Percentiles rank a stretch among this genome's conserved stretches.
phyloP scores from a whole-genome alignment of 23 tunicate genomes.

The Styela plicata region DNA sequence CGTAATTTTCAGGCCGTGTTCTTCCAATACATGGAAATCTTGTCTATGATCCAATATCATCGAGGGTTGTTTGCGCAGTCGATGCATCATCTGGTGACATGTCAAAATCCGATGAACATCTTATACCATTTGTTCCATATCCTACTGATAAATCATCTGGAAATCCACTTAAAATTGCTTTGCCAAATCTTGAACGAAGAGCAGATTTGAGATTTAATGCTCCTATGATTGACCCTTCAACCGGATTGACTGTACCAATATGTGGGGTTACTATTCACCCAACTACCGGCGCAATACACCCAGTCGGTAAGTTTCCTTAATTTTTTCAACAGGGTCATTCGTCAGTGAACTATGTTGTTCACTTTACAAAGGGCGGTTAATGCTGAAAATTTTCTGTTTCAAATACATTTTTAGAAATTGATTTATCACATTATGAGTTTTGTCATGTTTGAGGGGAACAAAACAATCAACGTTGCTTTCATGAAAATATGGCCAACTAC shows the following conservation, averaged over 20 bases:
- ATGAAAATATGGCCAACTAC: no score
- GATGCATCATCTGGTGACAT: slow-evolving; percentile 43
- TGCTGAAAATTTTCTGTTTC: no score
- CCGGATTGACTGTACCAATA: slow-evolving; percentile 91
- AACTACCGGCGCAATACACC: slow-evolving; percentile 59
- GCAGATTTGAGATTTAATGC: slow-evolving; percentile 64
- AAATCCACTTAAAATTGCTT: slow-evolving; percentile 18
- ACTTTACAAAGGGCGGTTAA: no score
- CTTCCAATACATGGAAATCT: slow-evolving; percentile 83
- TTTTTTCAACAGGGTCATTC: no score
- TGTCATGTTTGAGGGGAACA: no score
- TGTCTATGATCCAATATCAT: slow-evolving; percentile 73
- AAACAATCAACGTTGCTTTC: no score
- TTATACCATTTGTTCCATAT: slow-evolving; percentile 85
- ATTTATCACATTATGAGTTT: no score
- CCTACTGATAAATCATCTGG: slow-evolving; percentile 52
- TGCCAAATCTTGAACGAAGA: slow-evolving; percentile 46
- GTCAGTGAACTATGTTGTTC: no score
- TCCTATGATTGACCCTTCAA: slow-evolving; percentile 73
- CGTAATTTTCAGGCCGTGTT: slow-evolving; percentile 51
- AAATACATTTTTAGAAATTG: no score
- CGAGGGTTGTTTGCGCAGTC: slow-evolving; percentile 55
- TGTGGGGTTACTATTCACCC: slow-evolving; percentile 95
- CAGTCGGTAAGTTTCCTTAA: slow-evolving; percentile 80
- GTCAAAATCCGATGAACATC: slow-evolving; percentile 52